Base-by-base conservation (phyloP, 2,113 vertebrate genomes). In the Vimba vimba region DNA sequence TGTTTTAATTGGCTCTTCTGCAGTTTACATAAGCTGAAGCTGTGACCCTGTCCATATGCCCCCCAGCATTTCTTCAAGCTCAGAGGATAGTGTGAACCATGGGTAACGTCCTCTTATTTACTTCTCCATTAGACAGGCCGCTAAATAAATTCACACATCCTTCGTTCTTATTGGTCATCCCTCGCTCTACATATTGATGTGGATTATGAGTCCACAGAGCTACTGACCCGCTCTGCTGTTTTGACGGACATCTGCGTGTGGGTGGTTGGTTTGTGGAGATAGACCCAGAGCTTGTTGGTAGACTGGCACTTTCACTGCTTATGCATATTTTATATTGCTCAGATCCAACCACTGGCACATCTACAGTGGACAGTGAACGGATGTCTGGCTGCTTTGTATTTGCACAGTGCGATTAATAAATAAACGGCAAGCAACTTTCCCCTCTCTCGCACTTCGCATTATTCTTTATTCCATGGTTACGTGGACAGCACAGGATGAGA, bases 271-370 rank as follows among this genome's bases (percentile, higher is more conserved):
- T 82, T 33, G 27, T 69, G 64, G 64, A 55, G 36, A 74, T 78
- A 78, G 10, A 78, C 25, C 50, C 25, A 57, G 27, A 66, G 62
- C 62, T 74, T 68, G 81, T 57, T 62, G 76, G 57, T 71, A 75
- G 60, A 39, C 69, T 86, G 87, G 62, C 79, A 80, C 80, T 89
- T 85, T 87, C 85, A 90, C 89, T 83, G 45, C 52, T 59, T 73
- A 86, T 90, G 82, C 84, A 91, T 91, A 87, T 88, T 91, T 91
- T 43, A 89, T 89, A 47, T 62, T 21, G 73, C 84, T 86, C 13
- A 50, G 79, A 88, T 84, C 83, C 86, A 57, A 79, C 83, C 71
- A 64, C 57, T 79, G 89, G 89, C 88, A 75, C n/a, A 60, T 86
- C 50, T 59, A 87, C 79, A 60, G 39, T 76, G 84, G 60, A 45